Base-by-base conservation (phyloP, 92 coral and sea anemone genomes). In the Bergia sp. region DNA sequence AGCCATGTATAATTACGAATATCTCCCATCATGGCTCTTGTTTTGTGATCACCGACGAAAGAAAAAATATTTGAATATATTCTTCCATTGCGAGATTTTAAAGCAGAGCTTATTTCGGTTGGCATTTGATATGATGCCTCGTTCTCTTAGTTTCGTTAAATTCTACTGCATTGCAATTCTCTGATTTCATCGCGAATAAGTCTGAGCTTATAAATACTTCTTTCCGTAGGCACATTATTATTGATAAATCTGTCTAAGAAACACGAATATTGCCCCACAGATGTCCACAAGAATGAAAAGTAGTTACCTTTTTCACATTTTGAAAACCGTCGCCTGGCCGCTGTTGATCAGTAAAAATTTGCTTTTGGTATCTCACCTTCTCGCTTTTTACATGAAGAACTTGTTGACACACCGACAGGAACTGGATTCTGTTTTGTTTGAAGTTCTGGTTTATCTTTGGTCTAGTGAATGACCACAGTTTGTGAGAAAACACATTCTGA, bases 331-430 rank as follows among this genome's bases (percentile, higher is more conserved):
- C 29, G 3, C n/a, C 69, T 0, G 10, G 58, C 16, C 58, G 16
- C 58, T 53, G 15, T 53, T 11, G 58, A 61, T 61, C 69, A 61
- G 29, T 21, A 61, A 23, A 61, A 61, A 53, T 53, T 53, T 61
- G 69, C 76, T 72, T 23, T 72, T 0, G 76, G 76, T 72, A 13
- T 72, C 76, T 72, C 76, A 42, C 76, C 76, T 72, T 37, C 76
- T 8, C 76, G 41, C 76, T 13, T 29, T 72, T 23, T 72, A 36
- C 42, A 36, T 72, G 76, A 72, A 72, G 76, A 72, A 72, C 42
- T 72, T 72, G 76, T 72, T 72, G 76, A 72, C 76, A 72, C 76
- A 72, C 5, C 76, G 76, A 72, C 76, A 36, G 76, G 76, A 72
- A 72, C 40, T 42, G 5, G 36, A 72, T 36, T 72, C 16, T 36